Evolutionary conservation across 2,888 invertebrate species (phyloP).

Genomic region (Epistrophella euchroma): DNA sequence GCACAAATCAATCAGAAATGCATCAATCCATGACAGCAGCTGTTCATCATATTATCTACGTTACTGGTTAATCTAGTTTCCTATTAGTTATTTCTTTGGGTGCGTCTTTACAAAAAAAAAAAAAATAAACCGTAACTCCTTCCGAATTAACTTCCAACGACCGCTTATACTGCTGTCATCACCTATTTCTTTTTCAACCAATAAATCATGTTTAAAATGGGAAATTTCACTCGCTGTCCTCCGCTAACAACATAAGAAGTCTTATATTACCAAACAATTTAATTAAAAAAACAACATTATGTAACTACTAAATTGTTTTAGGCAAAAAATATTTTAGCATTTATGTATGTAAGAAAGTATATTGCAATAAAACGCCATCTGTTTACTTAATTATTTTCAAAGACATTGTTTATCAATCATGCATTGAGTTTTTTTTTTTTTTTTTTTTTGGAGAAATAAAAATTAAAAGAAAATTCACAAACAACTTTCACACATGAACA

Average conservation of each 20-base stretch:
- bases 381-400: slow-evolving; percentile 62
- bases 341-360: too few relatives aligned
- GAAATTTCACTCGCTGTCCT: neutral
- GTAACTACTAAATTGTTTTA: slow-evolving; percentile 48
- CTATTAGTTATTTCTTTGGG: neutral
- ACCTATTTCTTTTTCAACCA: neutral
- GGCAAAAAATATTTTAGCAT: slow-evolving; percentile 39
- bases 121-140: slow-evolving; percentile 8
- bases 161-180: neutral
- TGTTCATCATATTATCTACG: slow-evolving; percentile 32
- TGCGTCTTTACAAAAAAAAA: slow-evolving; percentile 23
- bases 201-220: slow-evolving; percentile 19
- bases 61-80: slow-evolving; percentile 50
- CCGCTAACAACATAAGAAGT: neutral
- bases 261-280: slow-evolving; percentile 14
- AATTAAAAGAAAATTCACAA: slow-evolving; percentile 35
- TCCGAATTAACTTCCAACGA: slow-evolving; percentile 22
- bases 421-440: neutral
- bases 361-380: slow-evolving; percentile 58
- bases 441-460: slow-evolving; percentile 25
- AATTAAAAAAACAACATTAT: slow-evolving; percentile 26
- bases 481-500: slow-evolving; percentile 66
- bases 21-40: slow-evolving; percentile 39
- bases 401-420: slow-evolving; percentile 47
- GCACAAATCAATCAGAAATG: slow-evolving; percentile 25